phyloP scores from a whole-genome alignment of 2,888 invertebrate genomes.

The Anaspis maculata region DNA sequence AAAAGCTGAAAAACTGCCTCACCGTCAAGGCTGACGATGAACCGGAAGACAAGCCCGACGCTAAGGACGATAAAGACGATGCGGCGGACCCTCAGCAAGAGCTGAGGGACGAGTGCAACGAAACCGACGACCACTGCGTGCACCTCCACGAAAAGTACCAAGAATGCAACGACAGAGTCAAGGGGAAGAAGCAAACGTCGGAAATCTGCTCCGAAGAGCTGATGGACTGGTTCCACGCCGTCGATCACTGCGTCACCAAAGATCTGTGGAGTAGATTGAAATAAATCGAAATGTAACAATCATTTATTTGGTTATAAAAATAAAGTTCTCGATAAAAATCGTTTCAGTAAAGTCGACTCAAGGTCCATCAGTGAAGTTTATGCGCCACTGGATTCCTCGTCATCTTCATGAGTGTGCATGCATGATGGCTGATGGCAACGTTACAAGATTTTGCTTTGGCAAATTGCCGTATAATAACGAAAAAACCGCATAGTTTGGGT shows the following conservation, averaged over 20 bases:
- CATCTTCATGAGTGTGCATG: no score
- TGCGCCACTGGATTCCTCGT: background rate
- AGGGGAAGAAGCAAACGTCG: conserved; percentile 68
- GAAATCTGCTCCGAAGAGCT: conserved; percentile 92
- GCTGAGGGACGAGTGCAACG: conserved; percentile 62
- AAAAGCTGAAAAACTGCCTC: conserved; percentile 32
- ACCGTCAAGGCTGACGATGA: conserved; percentile 55
- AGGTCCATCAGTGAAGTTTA: no score
- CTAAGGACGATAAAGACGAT: conserved; percentile 62
- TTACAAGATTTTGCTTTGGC: no score
- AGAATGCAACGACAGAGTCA: conserved; percentile 83
- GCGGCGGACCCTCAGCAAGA: conserved; percentile 69
- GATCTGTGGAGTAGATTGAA: conserved; percentile 64
- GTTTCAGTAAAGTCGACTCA: no score
- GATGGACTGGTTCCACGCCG: conserved; percentile 80
- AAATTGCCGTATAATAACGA: no score
- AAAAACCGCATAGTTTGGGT: no score
- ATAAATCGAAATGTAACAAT: no score
- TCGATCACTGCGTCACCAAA: conserved; percentile 86
- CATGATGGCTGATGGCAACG: no score
- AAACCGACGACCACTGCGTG: conserved; percentile 54
- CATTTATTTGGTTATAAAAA: no score
- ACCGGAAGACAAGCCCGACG: no score
- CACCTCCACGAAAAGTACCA: conserved; percentile 60
- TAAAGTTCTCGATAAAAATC: no score